These are phyloP conservation scores for Cinara cedri DNA, from an alignment of 2,888 invertebrate genomes.

Conservation along the genomic window DNA sequence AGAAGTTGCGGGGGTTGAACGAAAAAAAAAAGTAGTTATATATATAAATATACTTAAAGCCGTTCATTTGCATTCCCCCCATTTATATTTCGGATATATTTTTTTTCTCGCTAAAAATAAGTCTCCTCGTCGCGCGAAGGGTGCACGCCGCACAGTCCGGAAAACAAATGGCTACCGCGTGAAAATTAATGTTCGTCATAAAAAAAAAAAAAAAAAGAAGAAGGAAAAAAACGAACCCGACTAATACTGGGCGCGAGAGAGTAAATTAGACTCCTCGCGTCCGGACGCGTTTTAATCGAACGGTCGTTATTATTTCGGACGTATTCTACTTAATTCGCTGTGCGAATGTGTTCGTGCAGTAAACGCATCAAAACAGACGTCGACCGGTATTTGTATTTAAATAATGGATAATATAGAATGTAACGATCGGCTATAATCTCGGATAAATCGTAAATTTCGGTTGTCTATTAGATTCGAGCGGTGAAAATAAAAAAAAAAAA, in stretches of 20 bases:
- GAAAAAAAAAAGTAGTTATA: slow-evolving; percentile 4
- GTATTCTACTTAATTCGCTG: no score
- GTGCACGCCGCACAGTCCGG: background rate
- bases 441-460: no score
- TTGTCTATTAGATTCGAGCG: no score
- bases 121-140: slow-evolving; percentile 4
- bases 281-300: no score
- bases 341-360: no score
- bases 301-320: no score
- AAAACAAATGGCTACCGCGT: slow-evolving; percentile 50
- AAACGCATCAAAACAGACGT: no score
- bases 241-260: background rate
- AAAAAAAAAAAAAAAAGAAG: background rate
- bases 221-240: no score
- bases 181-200: slow-evolving; percentile 40
- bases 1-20: slow-evolving; percentile 52
- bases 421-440: no score
- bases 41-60: slow-evolving; percentile 29
- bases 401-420: no score
- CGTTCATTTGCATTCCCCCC: slow-evolving; percentile 48
- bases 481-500: no score
- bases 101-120: slow-evolving; percentile 48
- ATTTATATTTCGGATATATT: background rate
- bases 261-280: slow-evolving; percentile 29
- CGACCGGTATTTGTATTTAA: no score